A percentile compares a stretch with the other conserved stretches of the same genome.
Conservation (phyloP, 1,140 invertebrate genomes). For the Phenacoccus solenopsis region DNA sequence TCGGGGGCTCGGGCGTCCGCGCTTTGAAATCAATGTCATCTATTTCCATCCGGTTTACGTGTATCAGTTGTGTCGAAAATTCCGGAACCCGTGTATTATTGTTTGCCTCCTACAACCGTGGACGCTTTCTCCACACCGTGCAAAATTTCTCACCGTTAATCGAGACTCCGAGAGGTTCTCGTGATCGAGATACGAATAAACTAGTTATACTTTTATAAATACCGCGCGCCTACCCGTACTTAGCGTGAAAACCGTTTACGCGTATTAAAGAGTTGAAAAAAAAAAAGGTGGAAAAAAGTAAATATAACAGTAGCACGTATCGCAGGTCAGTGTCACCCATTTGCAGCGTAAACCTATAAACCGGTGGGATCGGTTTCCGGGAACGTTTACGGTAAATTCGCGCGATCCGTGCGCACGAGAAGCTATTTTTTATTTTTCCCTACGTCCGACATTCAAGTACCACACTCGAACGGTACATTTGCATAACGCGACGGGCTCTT, state of each 20-base stretch:
- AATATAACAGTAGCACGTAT: not conserved
- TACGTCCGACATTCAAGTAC: not conserved
- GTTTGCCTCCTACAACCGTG: not conserved
- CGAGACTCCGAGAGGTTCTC: too few species aligned
- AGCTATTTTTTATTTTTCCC: not conserved
- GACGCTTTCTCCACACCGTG: not conserved
- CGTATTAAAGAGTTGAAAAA: not conserved
- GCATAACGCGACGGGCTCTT: too few species aligned
- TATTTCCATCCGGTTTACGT: not conserved
- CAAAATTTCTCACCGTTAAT: not conserved
- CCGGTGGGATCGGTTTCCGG: not conserved
- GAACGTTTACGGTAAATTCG: not conserved
- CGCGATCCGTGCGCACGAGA: not conserved
- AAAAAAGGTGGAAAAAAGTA: not conserved
- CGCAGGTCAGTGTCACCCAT: not conserved
- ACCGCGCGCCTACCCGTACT: too few species aligned
- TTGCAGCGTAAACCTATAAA: not conserved
- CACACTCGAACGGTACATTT: not conserved
- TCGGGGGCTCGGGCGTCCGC: not conserved
- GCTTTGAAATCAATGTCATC: not conserved
- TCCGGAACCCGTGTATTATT: not conserved
- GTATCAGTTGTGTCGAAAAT: not conserved
- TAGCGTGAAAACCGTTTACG: too few species aligned
- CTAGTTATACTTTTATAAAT: too few species aligned
- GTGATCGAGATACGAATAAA: too few species aligned